phyloP scores from a whole-genome alignment of 2,888 invertebrate genomes.

The Saturnia pavonia region DNA sequence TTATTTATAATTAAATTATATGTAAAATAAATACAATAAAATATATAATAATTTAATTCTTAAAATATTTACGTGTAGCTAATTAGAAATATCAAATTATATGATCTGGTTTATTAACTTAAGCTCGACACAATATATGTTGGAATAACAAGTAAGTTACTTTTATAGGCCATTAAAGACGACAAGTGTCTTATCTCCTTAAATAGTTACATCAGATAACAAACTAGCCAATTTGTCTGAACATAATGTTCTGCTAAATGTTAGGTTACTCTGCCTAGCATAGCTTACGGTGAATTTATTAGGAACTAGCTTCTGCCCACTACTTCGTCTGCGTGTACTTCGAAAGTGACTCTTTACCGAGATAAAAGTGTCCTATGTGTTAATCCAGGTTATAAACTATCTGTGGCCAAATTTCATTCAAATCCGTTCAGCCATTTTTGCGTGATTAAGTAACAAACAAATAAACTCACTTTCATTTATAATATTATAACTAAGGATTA shows the following conservation, averaged over 20 bases:
- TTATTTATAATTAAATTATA: neutral
- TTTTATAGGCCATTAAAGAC: slow-evolving; percentile 20
- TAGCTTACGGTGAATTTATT: neutral
- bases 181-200: slow-evolving; percentile 15
- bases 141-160: neutral
- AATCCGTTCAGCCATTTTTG: too few species aligned
- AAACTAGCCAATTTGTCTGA: slow-evolving; percentile 22
- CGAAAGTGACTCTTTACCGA: too few species aligned
- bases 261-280: slow-evolving; percentile 13
- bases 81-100: neutral
- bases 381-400: too few species aligned
- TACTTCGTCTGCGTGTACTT: too few species aligned
- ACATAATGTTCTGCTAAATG: slow-evolving; percentile 23
- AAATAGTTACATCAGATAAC: slow-evolving; percentile 18
- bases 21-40: neutral
- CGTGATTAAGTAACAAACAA: too few species aligned
- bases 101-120: neutral
- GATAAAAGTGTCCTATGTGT: too few species aligned
- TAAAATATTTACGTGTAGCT: neutral
- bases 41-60: neutral
- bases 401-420: too few species aligned
- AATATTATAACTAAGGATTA: too few species aligned
- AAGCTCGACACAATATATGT: neutral
- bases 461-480: too few species aligned
- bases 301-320: too few species aligned